phyloP scores from a whole-genome alignment of 2,888 invertebrate genomes.

The Dioctria rufipes region DNA sequence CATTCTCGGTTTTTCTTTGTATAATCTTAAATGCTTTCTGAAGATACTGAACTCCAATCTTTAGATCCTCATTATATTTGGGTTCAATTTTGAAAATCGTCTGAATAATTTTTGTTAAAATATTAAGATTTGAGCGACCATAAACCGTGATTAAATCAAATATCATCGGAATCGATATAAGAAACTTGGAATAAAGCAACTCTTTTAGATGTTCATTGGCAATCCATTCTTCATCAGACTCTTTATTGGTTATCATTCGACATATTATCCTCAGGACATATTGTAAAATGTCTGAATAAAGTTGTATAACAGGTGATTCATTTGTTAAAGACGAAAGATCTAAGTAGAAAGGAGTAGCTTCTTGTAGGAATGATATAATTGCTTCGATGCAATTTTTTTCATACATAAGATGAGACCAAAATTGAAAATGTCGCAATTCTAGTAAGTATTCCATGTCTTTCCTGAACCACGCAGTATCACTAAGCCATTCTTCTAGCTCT shows the following conservation, averaged over 20 bases:
- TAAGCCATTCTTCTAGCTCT: conserved; percentile 79
- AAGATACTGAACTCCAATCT: conserved; percentile 73
- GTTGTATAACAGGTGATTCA: conserved; percentile 71
- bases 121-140: conserved; percentile 77
- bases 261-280: conserved; percentile 81
- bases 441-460: conserved; percentile 81
- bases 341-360: conserved; percentile 80
- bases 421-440: conserved; percentile 78
- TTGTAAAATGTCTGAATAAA: conserved; percentile 76
- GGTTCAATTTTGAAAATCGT: conserved; percentile 75
- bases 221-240: conserved; percentile 81
- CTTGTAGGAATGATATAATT: conserved; percentile 82
- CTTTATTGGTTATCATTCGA: conserved; percentile 84
- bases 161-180: conserved; percentile 87
- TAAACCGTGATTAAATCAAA: conserved; percentile 85
- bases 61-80: conserved; percentile 77
- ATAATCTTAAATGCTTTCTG: conserved; percentile 71
- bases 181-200: conserved; percentile 83
- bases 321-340: conserved; percentile 71
- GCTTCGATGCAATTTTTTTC: conserved; percentile 77
- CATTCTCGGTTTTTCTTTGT: conserved; percentile 68
- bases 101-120: conserved; percentile 77
- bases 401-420: conserved; percentile 82
- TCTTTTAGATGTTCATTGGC: conserved; percentile 77
- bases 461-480: conserved; percentile 75